Base-by-base conservation (phyloP, 2,888 invertebrate genomes). In the Apodemia hepburni region DNA sequence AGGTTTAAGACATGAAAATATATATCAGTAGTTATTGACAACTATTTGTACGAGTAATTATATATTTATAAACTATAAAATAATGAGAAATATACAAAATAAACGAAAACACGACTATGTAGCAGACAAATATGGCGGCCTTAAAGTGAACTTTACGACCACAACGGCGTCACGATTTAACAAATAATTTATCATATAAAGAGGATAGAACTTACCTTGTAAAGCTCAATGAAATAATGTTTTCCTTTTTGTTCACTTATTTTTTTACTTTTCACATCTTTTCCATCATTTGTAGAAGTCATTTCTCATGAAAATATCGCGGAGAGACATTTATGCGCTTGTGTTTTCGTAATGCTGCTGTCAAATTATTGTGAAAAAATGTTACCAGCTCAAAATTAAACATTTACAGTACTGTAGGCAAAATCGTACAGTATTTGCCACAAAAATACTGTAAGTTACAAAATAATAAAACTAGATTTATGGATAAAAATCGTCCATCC, bases 241-340 rank as follows among this genome's bases (percentile, higher is more conserved):
- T 92, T 92, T 83, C 85, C 85, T 81, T 84, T 92, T 75, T 74
- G 84, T 81, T 80, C 82, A 83, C 84, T 85, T 75, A 82, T 82
- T 83, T 81, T 82, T 83, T 81, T 81, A 92, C 81, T 90, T 87
- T 89, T 91, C 85, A 91, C 88, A 78, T 91, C 88, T 88, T 88
- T 89, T 82, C 84, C 89, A 85, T 92, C 90, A 89, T 90, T 90
- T 89, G 87, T 87, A 84, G 92, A 92, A 92, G 89, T 91, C 92
- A 92, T 92, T 91, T 92, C 92, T 91, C 86, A 91, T 74, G 85
- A 89, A 91, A 91, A 90, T 88, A 89, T 88, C 84, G 85, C 87
- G 88, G 89, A 85, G 87, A 87, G 91, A 92, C 92, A 92, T 92
- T 88, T 90, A 89, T 85, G 85, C 85, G 91, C 91, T 92, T 90